Evolutionary conservation across 1,140 invertebrate genomes (phyloP), one percentile per base, ranked within the genome.

Genomic region (Dinothrombium tinctorium): DNA sequence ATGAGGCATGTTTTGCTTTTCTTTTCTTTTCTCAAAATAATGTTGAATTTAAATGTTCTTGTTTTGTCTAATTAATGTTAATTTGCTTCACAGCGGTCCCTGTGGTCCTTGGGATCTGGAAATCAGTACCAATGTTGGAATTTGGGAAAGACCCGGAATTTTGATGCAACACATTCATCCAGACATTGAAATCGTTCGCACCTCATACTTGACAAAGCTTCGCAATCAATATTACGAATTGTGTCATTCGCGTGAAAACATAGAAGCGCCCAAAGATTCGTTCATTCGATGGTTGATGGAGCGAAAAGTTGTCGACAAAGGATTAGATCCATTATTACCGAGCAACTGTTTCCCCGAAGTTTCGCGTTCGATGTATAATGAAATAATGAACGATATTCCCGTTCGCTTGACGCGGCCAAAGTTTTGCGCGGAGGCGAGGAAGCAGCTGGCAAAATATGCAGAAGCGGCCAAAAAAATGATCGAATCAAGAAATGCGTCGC

Each of bases 381-480:
- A 94, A 64, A 90, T 96, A 22, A 92, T 96, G 83, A 86, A 90
- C 58, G 87, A 95, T 57, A 89, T 96, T 51, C 89, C 89, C 0
- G 83, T 96, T 23, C 92, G 90, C 62, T 67, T 95, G 32, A 71
- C 83, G 5, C 74, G 82, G 56, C 84, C 87, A 8, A 92, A 90
- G 58, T 92, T 83, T 54, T 86, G 82, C 6, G 81, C 78, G 4
- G 87, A 96, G 62, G 86, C 87, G 0, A 65, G 86, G n/a, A 92
- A 92, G 58, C 87, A 94, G 54, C 59, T 96, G 1, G 84, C 81
- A 6, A 71, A 79, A 29, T 95, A 92, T 58, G 86, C 86, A 0
- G 86, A 96, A 58, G 84, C 86, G 6, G 87, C 87, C 0, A 94
- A 94, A 54, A 83, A 84, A 57, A 84, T 92, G 63, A 89, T 95